These are phyloP conservation scores for Eupithecia inturbata DNA, from an alignment of 2,888 invertebrate genomes.

Conservation along the genomic window DNA sequence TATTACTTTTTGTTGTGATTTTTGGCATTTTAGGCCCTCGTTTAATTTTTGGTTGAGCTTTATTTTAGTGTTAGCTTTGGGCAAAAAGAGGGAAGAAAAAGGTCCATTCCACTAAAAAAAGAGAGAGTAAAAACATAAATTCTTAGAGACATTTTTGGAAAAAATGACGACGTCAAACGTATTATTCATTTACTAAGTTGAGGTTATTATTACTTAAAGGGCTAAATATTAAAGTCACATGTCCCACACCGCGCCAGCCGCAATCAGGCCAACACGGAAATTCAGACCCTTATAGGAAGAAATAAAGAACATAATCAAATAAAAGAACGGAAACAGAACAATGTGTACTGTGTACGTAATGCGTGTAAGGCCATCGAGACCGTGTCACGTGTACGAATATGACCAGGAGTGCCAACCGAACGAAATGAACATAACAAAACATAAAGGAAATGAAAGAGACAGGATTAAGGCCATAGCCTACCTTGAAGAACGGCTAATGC, in stretches of 20 bases:
- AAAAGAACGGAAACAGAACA: constrained; percentile 53
- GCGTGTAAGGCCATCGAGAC: constrained; percentile 67
- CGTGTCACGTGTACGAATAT: constrained; percentile 79
- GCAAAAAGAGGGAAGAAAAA: background rate
- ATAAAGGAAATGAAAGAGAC: constrained; percentile 57
- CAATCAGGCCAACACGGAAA: constrained; percentile 73
- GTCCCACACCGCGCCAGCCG: constrained; percentile 71
- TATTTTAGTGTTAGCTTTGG: constrained; percentile 6
- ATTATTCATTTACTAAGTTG: constrained; percentile 2
- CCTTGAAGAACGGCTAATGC: constrained; percentile 70
- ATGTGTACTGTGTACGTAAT: constrained; percentile 73
- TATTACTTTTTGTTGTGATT: background rate
- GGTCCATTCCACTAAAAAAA: constrained; percentile 8
- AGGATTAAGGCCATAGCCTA: constrained; percentile 66
- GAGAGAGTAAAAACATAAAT: constrained; percentile 3
- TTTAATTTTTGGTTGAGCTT: background rate
- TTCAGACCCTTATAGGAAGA: constrained; percentile 65
- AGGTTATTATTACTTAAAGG: constrained; percentile 3
- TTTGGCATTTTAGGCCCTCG: background rate
- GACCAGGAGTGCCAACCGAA: constrained; percentile 73
- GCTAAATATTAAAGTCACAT: constrained; percentile 23
- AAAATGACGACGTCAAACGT: constrained; percentile 59
- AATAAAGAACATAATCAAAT: constrained; percentile 47
- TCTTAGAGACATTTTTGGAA: constrained; percentile 3
- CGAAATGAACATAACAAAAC: constrained; percentile 53